Base-by-base conservation (phyloP, 2,113 vertebrate species). In the Lutjanus erythropterus region DNA sequence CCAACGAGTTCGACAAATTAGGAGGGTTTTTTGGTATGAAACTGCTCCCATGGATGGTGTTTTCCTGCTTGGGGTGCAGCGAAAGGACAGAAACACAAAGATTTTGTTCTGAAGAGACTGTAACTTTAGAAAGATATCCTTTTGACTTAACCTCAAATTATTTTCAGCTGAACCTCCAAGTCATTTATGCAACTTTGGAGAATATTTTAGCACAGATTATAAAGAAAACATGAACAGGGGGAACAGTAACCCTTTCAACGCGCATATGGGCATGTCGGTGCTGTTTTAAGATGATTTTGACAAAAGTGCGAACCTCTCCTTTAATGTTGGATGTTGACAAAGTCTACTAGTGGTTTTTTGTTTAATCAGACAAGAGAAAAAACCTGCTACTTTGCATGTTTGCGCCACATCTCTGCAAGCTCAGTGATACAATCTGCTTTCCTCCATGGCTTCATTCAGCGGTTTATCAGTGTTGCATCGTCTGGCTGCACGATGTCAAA, bases 361-460 rank as follows among this genome's bases (percentile, higher is more conserved):
- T 47, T 83, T 59, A 53, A 64, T 64, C 23, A 60, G 47, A 56
- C 19, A 46, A 60, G 55, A 81, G 76, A 86, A 83, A 49, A 37
- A 70, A 25, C 15, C 12, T 39, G 12, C 42, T 49, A 14, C 33
- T 82, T 82, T 84, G 69, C 85, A 78, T 80, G 62, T 62, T 29
- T 58, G 65, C 31, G 3, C 56, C 35, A 39, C 49, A 0, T 33
- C n/a, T 56, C n/a, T 2, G 50, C 47, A 0, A 23, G 35, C 53
- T 53, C 41, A 35, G 10, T 21, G 52, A 52, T 66, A 14, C 3
- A 8, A 65, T 53, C 59, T 41, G 49, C 46, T 70, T 85, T 91
- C 84, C 86, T 75, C 47, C 56, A 31, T 2, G n/a, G 25, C 77
- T 81, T 84, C 37, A 15, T 31, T 49, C 25, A 21, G 35, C 21